Evolutionary conservation across 1,140 invertebrate species (phyloP).

Genomic region (Helicoverpa zea): DNA sequence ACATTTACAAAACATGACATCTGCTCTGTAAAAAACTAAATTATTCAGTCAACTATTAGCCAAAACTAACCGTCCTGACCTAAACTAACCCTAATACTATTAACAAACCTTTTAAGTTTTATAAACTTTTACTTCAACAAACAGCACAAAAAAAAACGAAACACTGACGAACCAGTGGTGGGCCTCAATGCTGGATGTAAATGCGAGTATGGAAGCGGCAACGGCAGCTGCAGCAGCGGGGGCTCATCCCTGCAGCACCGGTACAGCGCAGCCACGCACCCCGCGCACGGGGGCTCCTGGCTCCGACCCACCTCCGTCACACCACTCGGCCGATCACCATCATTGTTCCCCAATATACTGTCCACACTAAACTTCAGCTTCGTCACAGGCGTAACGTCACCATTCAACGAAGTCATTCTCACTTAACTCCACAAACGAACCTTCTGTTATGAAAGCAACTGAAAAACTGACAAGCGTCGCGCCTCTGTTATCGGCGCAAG

Average conservation of each 20-base stretch:
- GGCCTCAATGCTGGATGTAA: conserved; percentile 80
- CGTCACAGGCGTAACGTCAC: conserved; percentile 70
- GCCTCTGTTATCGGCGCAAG: conserved; percentile 64
- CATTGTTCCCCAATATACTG: conserved; percentile 76
- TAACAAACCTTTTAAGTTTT: neutral
- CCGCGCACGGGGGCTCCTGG: conserved; percentile 79
- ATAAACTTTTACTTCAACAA: neutral
- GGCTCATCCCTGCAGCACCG: conserved; percentile 81
- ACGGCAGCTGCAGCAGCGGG: conserved; percentile 72
- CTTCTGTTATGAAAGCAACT: conserved; percentile 63
- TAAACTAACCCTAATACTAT: too few species aligned
- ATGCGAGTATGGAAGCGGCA: conserved; percentile 77
- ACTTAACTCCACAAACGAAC: conserved; percentile 59
- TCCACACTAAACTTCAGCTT: conserved; percentile 85
- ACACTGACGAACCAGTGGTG: conserved; percentile 68
- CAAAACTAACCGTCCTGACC: too few species aligned
- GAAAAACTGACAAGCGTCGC: conserved; percentile 74
- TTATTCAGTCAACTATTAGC: too few species aligned
- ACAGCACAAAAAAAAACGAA: neutral
- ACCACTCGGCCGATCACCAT: conserved; percentile 50
- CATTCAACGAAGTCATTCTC: conserved; percentile 78
- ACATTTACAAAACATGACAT: too few species aligned
- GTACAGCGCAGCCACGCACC: conserved; percentile 80
- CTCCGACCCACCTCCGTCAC: conserved; percentile 58
- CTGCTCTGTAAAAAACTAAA: too few species aligned